Base-by-base conservation (phyloP, 2,888 invertebrate genomes). In the Eupithecia abbreviata region DNA sequence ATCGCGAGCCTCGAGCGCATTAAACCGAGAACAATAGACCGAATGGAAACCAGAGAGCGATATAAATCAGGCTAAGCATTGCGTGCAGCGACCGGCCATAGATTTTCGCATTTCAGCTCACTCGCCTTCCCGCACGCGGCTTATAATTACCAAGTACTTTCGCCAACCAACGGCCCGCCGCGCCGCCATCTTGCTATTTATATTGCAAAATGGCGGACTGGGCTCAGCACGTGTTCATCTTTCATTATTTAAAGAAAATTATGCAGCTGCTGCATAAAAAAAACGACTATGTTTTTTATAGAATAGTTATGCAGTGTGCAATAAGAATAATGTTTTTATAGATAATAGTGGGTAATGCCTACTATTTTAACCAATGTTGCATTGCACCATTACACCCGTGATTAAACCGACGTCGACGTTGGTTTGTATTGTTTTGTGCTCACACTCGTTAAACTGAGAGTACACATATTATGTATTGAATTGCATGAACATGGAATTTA, bases 71-170 rank as follows among this genome's bases (percentile, higher is more conserved):
- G 90, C 89, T 91, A 89, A 93, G 90, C 91, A 90, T 92, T 93
- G 94, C 93, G 92, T 93, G 93, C 92, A 89, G 85, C 89, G 90
- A 84, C 88, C 89, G 87, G 89, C 91, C 90, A 91, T 93, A 92
- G 93, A 93, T 93, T 92, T 91, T 92, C 91, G 88, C 87, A 89
- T 90, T 91, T 90, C 90, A 90, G 89, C 86, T 88, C 88, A 91
- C 90, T 89, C 88, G 91, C 90, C 91, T 90, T 89, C 89, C 89
- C 90, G 87, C 86, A 88, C 87, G 85, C 89, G 88, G 90, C 89
- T 91, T 91, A 93, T 94, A 94, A 94, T 94, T 94, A 93, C 93
- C 85, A 85, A 93, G 90, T 92, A 94, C 94, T 95, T 95, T 95
- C 94, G 93, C 94, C 94, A 91, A 89, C 91, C 89, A 88, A 88